Evolutionary conservation across 2,113 vertebrate species (phyloP), one percentile per base, ranked within the genome.

Genomic region (Hippocampus mohnikei): DNA sequence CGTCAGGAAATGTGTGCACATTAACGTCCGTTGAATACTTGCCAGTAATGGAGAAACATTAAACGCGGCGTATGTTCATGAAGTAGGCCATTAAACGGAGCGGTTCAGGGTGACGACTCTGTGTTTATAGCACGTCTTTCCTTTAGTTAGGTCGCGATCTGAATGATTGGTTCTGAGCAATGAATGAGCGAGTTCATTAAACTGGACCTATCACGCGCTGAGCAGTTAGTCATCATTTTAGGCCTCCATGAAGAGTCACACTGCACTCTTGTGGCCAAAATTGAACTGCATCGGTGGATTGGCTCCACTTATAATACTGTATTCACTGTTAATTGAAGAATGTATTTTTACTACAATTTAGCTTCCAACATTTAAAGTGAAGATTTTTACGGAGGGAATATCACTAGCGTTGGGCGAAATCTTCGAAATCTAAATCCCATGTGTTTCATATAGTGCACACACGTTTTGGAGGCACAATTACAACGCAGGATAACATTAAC

Each of bases 181-280:
- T 27, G 11, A 58, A 55, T 55, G 71, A 85, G 85, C 77, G 77
- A 84, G 81, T 72, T 70, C 64, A 84, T 74, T 71, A 71, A 69
- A 77, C 77, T 18, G 23, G 8, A 27, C 12, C 23, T 11, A 71
- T 53, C 77, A 70, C 50, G 71, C 74, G 75, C 61, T 13, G 23
- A 44, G 46, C 65, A 66, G 50, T 16, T 55, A 12, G 37, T 29
- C 50, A 3, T 27, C 64, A 59, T 59, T 29, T 65, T 29, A n/a
- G 63, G 0, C 6, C 12, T 3, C 13, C 0, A 20, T 27, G 37
- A 25, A 85, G 79, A 52, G 2, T 67, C 12, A 77, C 50, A 81
- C 66, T 65, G 83, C 37, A 72, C 0, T 71, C 85, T n/a, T 13
- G 44, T 85, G 87, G 86, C 69, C 37, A 25, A 0, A 61, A 21